phyloP scores from a whole-genome alignment of 2,797 vertebrate genomes.

The Neoniphon sammara region DNA sequence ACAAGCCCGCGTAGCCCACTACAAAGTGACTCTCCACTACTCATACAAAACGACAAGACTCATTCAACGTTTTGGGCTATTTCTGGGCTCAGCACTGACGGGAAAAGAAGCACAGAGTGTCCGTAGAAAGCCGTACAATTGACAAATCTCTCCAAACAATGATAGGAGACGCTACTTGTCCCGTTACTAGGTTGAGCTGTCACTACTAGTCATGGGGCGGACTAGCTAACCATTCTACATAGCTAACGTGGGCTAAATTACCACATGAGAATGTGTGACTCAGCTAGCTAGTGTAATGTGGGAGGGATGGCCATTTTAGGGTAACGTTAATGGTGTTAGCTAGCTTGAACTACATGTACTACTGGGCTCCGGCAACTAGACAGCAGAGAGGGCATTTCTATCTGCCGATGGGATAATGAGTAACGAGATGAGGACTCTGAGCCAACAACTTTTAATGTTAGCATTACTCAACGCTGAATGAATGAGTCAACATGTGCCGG shows the following conservation, averaged over 20 bases:
- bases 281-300: slow-evolving; percentile 48
- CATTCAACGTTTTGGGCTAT: not conserved
- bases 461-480: not conserved
- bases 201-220: not conserved
- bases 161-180: no score
- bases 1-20: not conserved
- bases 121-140: no score
- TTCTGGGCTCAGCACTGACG: no score
- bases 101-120: no score
- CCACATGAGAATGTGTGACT: slow-evolving; percentile 72
- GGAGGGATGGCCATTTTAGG: slow-evolving; percentile 76
- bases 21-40: not conserved
- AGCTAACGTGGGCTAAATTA: slow-evolving; percentile 22
- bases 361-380: slow-evolving; percentile 6
- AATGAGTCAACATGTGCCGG: slow-evolving; percentile 8
- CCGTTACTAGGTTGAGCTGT: not conserved
- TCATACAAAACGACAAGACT: accelerated
- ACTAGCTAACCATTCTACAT: not conserved
- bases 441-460: not conserved
- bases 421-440: not conserved
- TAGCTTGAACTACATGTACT: slow-evolving; percentile 16
- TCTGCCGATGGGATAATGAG: not conserved
- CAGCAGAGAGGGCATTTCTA: no score
- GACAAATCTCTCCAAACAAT: no score
- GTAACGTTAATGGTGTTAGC: slow-evolving; percentile 47